phyloP scores from a whole-genome alignment of 1,140 invertebrate genomes.

The Drosophila sp. region DNA sequence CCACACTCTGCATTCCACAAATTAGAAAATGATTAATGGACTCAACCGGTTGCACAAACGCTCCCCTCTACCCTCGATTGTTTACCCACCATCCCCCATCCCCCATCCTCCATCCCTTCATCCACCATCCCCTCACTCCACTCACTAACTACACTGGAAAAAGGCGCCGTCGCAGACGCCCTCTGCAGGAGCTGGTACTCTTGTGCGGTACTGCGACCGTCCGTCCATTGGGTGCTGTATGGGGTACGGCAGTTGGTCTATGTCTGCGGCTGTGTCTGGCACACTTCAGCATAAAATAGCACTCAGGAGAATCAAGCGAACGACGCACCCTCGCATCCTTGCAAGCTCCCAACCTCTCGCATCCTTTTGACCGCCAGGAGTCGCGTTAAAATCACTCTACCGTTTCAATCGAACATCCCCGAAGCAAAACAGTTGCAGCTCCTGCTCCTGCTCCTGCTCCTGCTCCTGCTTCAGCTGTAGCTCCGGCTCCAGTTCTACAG shows the following conservation, averaged over 20 bases:
- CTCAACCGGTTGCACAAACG: conserved; percentile 80
- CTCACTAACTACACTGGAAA: conserved; percentile 4
- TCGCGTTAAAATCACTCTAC: conserved; percentile 78
- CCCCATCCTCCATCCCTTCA: not conserved
- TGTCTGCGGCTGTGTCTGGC: conserved; percentile 74
- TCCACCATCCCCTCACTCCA: not conserved
- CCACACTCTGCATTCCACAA: conserved; percentile 78
- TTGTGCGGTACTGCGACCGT: no score
- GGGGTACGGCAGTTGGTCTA: conserved; percentile 35
- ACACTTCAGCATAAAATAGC: conserved; percentile 82
- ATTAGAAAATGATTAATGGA: conserved; percentile 85
- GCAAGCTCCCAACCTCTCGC: conserved; percentile 6
- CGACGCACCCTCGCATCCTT: conserved; percentile 52
- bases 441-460: not conserved
- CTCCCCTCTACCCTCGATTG: not conserved
- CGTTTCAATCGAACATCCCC: conserved; percentile 58
- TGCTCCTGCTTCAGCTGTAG: not conserved
- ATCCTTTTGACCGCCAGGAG: conserved; percentile 46
- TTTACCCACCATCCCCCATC: no score
- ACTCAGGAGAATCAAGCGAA: conserved; percentile 67
- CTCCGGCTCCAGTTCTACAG: not conserved
- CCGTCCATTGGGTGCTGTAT: conserved; percentile 14
- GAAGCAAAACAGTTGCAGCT: not conserved
- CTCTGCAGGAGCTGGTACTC: conserved; percentile 50
- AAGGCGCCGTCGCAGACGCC: conserved; percentile 61